Evolutionary conservation across 2,113 vertebrate genomes (phyloP), one percentile per base, ranked within the genome.

Genomic region (Brachyhypopomus occidentalis): DNA sequence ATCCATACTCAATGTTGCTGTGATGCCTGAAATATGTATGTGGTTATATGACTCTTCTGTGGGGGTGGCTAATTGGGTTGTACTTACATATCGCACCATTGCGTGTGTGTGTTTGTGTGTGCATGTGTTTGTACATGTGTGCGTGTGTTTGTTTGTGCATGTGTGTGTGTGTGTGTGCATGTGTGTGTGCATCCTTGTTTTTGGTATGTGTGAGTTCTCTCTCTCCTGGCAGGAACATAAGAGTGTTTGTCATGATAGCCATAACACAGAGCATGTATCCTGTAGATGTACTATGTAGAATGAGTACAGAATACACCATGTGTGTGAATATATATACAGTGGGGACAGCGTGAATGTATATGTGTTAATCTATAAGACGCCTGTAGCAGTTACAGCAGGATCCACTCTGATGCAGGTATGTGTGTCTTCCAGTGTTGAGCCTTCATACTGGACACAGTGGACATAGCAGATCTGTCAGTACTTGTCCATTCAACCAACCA

Each of bases 1-100:
- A 70, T 52, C 69, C 69, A 63, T 41, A 52, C 64, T 72, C 66
- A 60, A 4, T 34, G 20, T 55, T 60, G 16, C 71, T 79, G 66
- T 62, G 55, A 79, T 22, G 64, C 25, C 48, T 67, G 76, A 78
- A 79, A 79, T 60, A 79, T 79, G 59, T 69, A 62, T 79, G 38
- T 41, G n/a, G 56, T 36, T 79, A 22, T 64, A 38, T 20, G 70
- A 48, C 69, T 73, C 36, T 69, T 80, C 38, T 27, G 22, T 59
- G 41, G 38, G 36, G 78, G 23, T 71, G 55, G 34, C 45, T 80
- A 73, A 80, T 80, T 80, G 59, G 41, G 69, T 79, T 71, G 56
- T 56, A 69, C 67, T 60, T 72, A 79, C 34, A 79, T 45, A 79
- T 72, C 23, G 25, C 23, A 11, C 59, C 41, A 66, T 64, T 73